Percentiles rank a stretch among this genome's conserved stretches.
phyloP scores from a whole-genome alignment of 2,113 vertebrate genomes.

The Phrynosoma platyrhinos region DNA sequence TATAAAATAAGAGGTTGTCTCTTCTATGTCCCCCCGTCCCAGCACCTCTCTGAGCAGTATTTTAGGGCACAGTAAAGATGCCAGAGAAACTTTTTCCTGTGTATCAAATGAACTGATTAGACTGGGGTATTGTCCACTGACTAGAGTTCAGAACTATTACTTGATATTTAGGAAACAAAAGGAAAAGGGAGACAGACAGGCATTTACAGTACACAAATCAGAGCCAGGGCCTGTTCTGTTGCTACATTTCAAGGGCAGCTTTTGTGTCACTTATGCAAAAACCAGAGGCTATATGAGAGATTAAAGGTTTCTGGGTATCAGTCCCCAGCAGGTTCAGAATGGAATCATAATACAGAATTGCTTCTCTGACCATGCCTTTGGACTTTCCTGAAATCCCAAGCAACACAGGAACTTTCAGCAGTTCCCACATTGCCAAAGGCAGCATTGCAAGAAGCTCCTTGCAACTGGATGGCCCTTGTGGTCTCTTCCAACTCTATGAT shows the following conservation, averaged over 20 bases:
- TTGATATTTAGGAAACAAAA: not conserved
- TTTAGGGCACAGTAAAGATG: not conserved
- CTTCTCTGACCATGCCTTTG: not conserved
- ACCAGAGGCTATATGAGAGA: no score
- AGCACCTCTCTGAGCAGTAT: not conserved
- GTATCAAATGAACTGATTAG: not conserved
- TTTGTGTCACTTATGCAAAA: no score
- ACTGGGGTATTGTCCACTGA: not conserved
- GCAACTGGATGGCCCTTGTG: no score
- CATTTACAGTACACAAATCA: not conserved
- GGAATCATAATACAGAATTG: not conserved
- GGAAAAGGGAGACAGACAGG: not conserved
- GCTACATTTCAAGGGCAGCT: not conserved
- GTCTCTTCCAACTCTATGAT: no score
- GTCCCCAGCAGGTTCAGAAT: no score
- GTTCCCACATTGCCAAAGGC: not conserved
- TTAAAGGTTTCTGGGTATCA: no score
- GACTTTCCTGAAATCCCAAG: not conserved
- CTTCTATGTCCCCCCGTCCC: not conserved
- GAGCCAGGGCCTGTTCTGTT: not conserved
- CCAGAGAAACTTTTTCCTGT: not conserved
- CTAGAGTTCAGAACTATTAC: not conserved
- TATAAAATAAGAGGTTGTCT: not conserved
- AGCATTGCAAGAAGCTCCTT: no score
- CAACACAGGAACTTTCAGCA: not conserved